Percentiles rank a stretch among this genome's conserved stretches.
Evolutionary conservation across 1,140 invertebrate genomes (phyloP).

Genomic region (Pararge aegeria): DNA sequence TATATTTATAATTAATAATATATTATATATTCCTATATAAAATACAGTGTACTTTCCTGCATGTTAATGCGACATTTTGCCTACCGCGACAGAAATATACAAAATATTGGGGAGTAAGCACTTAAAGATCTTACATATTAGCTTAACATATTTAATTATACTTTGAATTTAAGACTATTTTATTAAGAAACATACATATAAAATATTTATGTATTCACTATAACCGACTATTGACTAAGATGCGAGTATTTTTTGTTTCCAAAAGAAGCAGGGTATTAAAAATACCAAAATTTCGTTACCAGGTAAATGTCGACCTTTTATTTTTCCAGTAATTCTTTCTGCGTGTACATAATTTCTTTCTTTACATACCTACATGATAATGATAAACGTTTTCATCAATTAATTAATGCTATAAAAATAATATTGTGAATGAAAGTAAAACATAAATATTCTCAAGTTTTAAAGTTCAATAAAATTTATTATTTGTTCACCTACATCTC

Average conservation of each 20-base stretch:
- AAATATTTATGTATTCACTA: background rate
- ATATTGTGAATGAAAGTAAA: no score
- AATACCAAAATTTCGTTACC: constrained; percentile 60
- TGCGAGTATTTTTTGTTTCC: no score
- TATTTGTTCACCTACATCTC: no score
- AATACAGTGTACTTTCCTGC: no score
- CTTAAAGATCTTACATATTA: background rate
- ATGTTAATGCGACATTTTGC: no score
- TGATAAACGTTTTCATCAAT: no score
- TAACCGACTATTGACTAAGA: background rate
- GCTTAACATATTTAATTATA: background rate
- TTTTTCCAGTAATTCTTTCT: background rate
- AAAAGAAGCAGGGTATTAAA: constrained; percentile 27
- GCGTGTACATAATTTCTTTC: background rate
- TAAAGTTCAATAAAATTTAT: no score
- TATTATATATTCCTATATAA: background rate
- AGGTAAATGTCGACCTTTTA: constrained; percentile 8
- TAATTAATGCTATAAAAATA: no score
- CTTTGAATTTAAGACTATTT: background rate
- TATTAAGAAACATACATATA: background rate
- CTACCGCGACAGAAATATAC: no score
- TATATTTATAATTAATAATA: background rate
- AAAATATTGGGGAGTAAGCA: background rate
- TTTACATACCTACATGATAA: no score
- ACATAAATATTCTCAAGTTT: no score